Base-by-base conservation (phyloP, 1,140 invertebrate species). In the Neoseiulus cucumeris region DNA sequence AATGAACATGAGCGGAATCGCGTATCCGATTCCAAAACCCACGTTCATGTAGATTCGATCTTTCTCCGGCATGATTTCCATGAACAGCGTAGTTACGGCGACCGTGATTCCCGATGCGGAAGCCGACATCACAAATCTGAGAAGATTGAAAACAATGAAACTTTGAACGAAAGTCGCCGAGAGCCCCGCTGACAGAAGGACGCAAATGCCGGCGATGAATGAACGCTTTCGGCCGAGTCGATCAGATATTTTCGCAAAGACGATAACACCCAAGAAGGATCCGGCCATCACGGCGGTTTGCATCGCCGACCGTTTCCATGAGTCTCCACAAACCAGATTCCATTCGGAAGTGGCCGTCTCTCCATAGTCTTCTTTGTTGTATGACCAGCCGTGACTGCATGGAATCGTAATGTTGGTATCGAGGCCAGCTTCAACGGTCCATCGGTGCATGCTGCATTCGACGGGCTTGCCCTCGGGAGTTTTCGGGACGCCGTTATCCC, bases 1-100 rank as follows among this genome's bases (percentile, higher is more conserved):
- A 47, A 47, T 47, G 45, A 47, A 47, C 45, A 47, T 47, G 4
- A 47, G 45, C 14, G 45, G 45, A 7, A 47, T 47, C 5, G 45
- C 45, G 45, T 47, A 47, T 4, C 45, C 45, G 45, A 47, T 47
- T 5, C 45, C 45, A 14, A 47, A 47, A 22, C 45, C 45, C 18
- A 47, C 45, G 45, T 47, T 47, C 45, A 47, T 47, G 28, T 47
- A 47, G 45, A 47, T 47, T 28, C 45, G 45, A 47, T 47, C 51
- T 25, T 59, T 59, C 22, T 59, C 51, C 14, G 22, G 22, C 14
- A 59, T 59, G 33, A 59, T 59, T 33, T 59, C 22, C 51, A 59
- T 17, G 33, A 59, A 59, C 51, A 59, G 25, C 9, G 22, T 25
- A 6, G 33, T 25, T 2, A 59, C 51, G 4, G 25, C 51, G 17